These are phyloP conservation scores for Carettochelys insculpta DNA, from an alignment of 2,113 vertebrate genomes.

Conservation along the genomic window DNA sequence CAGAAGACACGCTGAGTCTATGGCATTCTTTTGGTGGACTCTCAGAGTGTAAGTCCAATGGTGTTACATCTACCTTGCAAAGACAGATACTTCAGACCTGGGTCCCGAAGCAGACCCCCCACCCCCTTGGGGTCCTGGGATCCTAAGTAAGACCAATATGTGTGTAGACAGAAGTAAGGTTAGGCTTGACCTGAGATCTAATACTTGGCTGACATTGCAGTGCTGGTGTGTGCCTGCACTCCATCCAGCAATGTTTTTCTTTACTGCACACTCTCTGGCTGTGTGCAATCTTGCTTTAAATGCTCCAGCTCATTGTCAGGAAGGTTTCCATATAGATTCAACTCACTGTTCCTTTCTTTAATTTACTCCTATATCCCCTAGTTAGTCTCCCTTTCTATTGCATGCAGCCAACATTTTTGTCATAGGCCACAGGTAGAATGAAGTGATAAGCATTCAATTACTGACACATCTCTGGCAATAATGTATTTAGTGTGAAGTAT, in stretches of 20 bases:
- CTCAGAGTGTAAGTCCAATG: background rate
- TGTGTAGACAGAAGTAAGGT: background rate
- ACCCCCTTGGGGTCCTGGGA: background rate
- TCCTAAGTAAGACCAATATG: background rate
- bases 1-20: background rate
- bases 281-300: background rate
- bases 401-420: conserved; percentile 35
- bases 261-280: background rate
- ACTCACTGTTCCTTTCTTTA: background rate
- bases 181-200: background rate
- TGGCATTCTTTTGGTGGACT: background rate
- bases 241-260: accelerated
- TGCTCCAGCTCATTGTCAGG: background rate
- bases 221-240: too few species aligned
- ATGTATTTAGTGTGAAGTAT: conserved; percentile 57
- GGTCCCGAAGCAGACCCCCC: background rate
- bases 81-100: background rate
- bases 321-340: background rate
- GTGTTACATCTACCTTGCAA: background rate
- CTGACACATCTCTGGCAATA: conserved; percentile 47
- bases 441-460: conserved; percentile 50
- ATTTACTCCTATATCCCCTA: background rate
- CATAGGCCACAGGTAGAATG: conserved; percentile 13
- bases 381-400: background rate
- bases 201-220: background rate